Evolutionary conservation across 2,113 vertebrate genomes (phyloP).

Genomic region (Phalacrocorax brasilianus): DNA sequence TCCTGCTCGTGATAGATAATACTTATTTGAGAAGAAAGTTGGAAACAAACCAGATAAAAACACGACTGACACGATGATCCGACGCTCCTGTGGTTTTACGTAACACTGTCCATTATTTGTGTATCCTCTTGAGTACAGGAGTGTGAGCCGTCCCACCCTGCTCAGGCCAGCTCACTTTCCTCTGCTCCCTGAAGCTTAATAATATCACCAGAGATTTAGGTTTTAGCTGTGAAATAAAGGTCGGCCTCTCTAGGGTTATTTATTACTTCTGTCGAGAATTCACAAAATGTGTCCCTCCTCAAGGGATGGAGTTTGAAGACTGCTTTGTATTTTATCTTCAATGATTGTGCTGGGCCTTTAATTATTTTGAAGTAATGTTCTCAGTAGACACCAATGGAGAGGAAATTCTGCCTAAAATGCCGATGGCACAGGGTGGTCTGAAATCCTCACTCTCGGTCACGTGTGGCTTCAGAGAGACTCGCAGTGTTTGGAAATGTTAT

Average conservation of each 20-base stretch:
- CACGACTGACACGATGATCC: background rate
- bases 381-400: background rate
- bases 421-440: background rate
- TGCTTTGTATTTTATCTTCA: constrained; percentile 18
- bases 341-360: constrained; percentile 16
- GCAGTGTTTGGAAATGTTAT: background rate
- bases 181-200: background rate
- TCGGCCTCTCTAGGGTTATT: constrained; percentile 10
- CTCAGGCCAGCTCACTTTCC: background rate
- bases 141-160: background rate
- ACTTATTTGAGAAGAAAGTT: background rate
- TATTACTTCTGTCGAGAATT: background rate
- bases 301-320: background rate
- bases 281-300: background rate
- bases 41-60: constrained; percentile 50
- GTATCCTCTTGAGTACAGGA: background rate
- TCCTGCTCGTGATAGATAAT: background rate
- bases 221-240: constrained; percentile 36
- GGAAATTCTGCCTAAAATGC: constrained; percentile 11
- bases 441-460: background rate
- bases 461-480: constrained; percentile 11
- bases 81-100: background rate
- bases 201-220: background rate
- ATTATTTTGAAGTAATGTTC: constrained; percentile 14
- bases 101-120: background rate